Base-by-base conservation (phyloP, 1,140 invertebrate genomes). In the Drosophila tropicalis region DNA sequence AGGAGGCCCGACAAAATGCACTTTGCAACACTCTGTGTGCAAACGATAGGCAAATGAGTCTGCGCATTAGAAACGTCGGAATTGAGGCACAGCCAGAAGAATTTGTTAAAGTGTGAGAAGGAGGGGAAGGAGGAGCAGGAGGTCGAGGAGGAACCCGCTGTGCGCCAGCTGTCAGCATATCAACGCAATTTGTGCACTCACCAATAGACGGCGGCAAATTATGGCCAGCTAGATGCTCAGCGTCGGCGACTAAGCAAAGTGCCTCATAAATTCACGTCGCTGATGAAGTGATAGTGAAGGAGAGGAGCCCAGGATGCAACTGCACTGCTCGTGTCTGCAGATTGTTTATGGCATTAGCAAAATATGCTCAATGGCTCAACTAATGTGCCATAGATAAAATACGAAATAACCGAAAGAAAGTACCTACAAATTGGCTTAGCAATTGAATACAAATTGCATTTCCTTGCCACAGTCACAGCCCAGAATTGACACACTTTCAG, bases 231-330 rank as follows among this genome's bases (percentile, higher is more conserved):
- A 80, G 76, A 80, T 70, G 80, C 83, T 89, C 79, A 76, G 83
- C 83, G 84, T 89, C 79, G 83, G 83, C 83, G 84, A 84, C 76
- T 84, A 70, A 63, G 84, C 77, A 89, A 87, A 87, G 84, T 87
- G 84, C 84, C 84, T 89, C 84, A 87, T 87, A 87, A 87, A 87
- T 87, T 87, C 80, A 89, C 84, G 84, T 87, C 84, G 80, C 84
- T 87, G 84, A 87, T 87, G 79, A 87, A 89, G 80, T 84, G 84
- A 87, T 87, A 87, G 84, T 83, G 47, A 47, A 25, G 22, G 57
- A 41, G 29, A 65, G 17, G 47, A 78, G 74, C 36, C 64, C 34
- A 36, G 34, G 34, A n/a, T 47, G 15, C 15, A 47, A 13, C 44
- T 39, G 47, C n/a, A 40, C 36, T 39, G 60, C 60, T 57, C 66